A percentile compares a stretch with the other conserved stretches of the same genome.
These are phyloP conservation scores for Teleogryllus oceanicus DNA, from an alignment of 2,888 invertebrate genomes.

Conservation along the genomic window DNA sequence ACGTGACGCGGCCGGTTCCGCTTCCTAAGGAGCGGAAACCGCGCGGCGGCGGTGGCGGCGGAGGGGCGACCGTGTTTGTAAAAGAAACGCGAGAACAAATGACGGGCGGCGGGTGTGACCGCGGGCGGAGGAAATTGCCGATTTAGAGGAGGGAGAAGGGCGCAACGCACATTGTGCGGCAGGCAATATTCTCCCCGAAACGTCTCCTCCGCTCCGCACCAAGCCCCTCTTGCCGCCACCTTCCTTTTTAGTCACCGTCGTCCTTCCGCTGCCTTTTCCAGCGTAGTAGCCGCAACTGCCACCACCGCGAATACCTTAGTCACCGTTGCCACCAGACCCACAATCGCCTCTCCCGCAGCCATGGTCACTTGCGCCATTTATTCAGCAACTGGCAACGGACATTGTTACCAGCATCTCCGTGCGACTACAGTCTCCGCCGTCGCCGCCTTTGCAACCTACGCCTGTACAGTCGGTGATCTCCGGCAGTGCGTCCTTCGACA, in stretches of 20 bases:
- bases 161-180: not conserved
- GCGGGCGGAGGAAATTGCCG: slow-evolving; percentile 18
- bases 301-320: not conserved
- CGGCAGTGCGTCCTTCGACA: slow-evolving; percentile 11
- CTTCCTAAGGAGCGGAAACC: not conserved
- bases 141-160: not conserved
- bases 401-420: not conserved
- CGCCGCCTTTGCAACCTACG: not conserved
- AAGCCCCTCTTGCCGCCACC: too few relatives aligned
- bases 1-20: not conserved
- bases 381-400: too few relatives aligned
- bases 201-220: too few relatives aligned
- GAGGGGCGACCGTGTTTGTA: not conserved
- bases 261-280: too few relatives aligned
- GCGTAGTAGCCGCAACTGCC: too few relatives aligned
- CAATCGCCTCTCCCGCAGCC: not conserved
- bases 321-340: slow-evolving; percentile 11
- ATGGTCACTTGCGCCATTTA: not conserved
- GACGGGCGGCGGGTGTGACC: not conserved
- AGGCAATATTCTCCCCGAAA: too few relatives aligned
- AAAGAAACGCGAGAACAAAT: not conserved
- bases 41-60: not conserved
- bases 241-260: too few relatives aligned
- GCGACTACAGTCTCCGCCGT: not conserved
- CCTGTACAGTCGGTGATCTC: not conserved